Evolutionary conservation across 2,888 invertebrate genomes (phyloP), one percentile per base, ranked within the genome.

Genomic region (Apodemia hepburni): DNA sequence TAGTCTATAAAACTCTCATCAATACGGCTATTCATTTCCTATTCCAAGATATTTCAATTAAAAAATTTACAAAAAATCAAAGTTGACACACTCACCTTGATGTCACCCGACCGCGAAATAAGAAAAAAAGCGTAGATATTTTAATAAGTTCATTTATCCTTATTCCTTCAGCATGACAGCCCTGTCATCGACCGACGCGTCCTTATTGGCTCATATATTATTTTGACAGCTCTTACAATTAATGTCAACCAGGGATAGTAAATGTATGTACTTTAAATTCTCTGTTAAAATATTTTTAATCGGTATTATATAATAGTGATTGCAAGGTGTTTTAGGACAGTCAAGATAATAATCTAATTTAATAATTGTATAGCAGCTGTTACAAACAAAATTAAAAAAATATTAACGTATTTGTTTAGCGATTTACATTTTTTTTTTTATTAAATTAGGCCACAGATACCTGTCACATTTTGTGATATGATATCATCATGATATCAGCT

Each of bases 121-220:
- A 83, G 77, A 84, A 85, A 86, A 84, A 69, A 71, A 71, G 69
- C 67, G 69, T 65, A 76, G 85, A 85, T 80, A 87, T 87, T 89
- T 88, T 88, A 90, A 89, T 90, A 88, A 89, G 83, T 88, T 86
- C 86, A 83, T 87, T 85, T 80, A 85, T 87, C 79, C 82, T 83
- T 78, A 82, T 81, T 81, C 80, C 81, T 80, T 71, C 75, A 65
- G 78, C 82, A 84, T 89, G 89, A 90, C 89, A 81, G 80, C 80
- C 77, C 86, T 87, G 88, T 87, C 89, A 76, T 69, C 87, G 80
- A 73, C 66, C 75, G 78, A 71, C 80, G 77, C 76, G 75, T 76
- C 80, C 84, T 84, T 87, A 88, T 88, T 87, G 87, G 82, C 80
- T 87, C 88, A 87, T 90, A 89, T 88, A 80, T 90, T 89, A 89